Conservation (phyloP, 2,888 invertebrate genomes). For the Augiades crinisus region DNA sequence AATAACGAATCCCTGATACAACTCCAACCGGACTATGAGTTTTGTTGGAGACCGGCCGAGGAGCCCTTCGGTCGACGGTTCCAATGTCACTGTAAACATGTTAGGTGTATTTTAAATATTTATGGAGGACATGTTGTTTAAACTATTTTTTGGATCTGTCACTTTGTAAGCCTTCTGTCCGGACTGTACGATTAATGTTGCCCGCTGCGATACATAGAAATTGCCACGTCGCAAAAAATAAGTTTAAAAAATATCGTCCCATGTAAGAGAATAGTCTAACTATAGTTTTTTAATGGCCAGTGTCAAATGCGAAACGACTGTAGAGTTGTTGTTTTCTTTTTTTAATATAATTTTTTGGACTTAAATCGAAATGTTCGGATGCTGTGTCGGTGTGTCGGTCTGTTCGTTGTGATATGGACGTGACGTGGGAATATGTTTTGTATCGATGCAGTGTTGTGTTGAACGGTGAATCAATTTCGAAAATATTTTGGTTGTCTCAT, state of each 20-base stretch:
- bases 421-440: slow-evolving; percentile 6
- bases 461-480: not conserved
- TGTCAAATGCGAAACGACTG: slow-evolving; percentile 26
- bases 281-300: slow-evolving; percentile 32
- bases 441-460: not conserved
- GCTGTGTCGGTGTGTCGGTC: not conserved
- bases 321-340: slow-evolving; percentile 20
- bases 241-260: slow-evolving; percentile 25
- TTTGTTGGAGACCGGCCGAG: not conserved
- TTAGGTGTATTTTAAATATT: slow-evolving; percentile 29
- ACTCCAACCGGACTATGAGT: slow-evolving; percentile 6
- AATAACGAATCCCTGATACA: slow-evolving; percentile 6
- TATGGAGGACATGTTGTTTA: slow-evolving; percentile 32
- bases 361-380: slow-evolving; percentile 22
- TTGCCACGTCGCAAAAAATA: slow-evolving; percentile 6
- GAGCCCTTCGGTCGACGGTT: not conserved
- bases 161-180: slow-evolving; percentile 6
- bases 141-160: slow-evolving; percentile 29
- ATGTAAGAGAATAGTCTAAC: slow-evolving; percentile 28
- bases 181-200: not conserved
- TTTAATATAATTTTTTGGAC: slow-evolving; percentile 22
- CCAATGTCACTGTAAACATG: slow-evolving; percentile 1
- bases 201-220: not conserved
- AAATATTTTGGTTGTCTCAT: not conserved
- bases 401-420: slow-evolving; percentile 9